Percentiles rank a stretch among this genome's conserved stretches.
phyloP scores from a whole-genome alignment of 2,797 vertebrate genomes.

The Poeciliopsis turneri region DNA sequence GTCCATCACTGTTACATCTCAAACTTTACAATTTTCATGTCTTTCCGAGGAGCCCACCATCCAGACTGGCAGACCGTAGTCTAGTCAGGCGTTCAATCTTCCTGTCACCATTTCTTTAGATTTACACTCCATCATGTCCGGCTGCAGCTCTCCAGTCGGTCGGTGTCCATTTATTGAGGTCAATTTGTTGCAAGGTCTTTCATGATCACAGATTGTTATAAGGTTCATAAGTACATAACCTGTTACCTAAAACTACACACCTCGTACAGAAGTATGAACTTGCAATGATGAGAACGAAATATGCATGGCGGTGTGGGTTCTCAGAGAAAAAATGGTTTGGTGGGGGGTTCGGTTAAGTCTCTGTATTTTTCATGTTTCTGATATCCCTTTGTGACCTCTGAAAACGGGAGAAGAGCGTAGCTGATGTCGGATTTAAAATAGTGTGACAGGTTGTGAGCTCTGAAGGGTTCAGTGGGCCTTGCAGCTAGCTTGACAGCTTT shows the following conservation, averaged over 20 bases:
- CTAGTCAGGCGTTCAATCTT: slow-evolving; percentile 25
- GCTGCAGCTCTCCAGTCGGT: slow-evolving; percentile 36
- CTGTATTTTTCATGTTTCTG: not conserved
- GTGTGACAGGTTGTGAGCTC: slow-evolving; percentile 70
- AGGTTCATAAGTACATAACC: not conserved
- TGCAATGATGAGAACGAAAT: not conserved
- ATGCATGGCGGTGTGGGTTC: not conserved
- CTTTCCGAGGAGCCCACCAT: not conserved
- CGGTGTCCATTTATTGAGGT: slow-evolving; percentile 44
- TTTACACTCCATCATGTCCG: slow-evolving; percentile 31
- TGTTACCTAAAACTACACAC: not conserved
- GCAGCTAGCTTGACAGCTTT: slow-evolving; percentile 69
- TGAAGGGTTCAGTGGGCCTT: slow-evolving; percentile 76
- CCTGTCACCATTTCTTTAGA: slow-evolving; percentile 37
- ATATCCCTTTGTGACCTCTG: slow-evolving; percentile 53
- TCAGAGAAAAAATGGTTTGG: not conserved
- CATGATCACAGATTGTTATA: not conserved
- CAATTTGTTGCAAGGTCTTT: slow-evolving; percentile 34
- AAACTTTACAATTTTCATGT: slow-evolving; percentile 20
- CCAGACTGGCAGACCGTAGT: not conserved
- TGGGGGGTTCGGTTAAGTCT: not conserved
- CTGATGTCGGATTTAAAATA: slow-evolving; percentile 47
- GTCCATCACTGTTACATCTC: slow-evolving; percentile 18
- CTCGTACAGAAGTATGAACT: not conserved
- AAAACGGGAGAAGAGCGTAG: slow-evolving; percentile 34